These are phyloP conservation scores for Nudaria mundana DNA, from an alignment of 2,888 invertebrate genomes.

Conservation along the genomic window DNA sequence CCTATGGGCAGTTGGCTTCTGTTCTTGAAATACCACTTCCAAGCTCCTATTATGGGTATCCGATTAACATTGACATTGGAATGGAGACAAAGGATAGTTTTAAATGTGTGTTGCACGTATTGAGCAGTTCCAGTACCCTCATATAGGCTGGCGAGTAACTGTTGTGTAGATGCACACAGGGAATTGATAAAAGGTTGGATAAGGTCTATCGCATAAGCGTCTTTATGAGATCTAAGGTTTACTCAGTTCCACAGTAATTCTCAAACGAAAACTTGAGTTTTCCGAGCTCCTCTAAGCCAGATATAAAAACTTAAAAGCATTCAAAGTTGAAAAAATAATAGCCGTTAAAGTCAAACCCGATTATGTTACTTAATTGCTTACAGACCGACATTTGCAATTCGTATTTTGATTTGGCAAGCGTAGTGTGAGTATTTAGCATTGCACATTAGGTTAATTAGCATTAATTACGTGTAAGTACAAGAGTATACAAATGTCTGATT, in stretches of 20 bases:
- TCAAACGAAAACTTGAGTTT: no score
- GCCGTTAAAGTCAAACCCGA: no score
- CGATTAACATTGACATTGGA: conserved; percentile 38
- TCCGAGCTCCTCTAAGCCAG: no score
- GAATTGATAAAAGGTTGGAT: conserved; percentile 67
- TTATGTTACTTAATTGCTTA: no score
- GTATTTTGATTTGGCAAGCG: conserved; percentile 16
- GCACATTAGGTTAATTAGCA: conserved; percentile 24
- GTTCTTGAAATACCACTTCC: conserved; percentile 40
- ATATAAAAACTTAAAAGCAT: no score
- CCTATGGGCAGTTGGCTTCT: conserved; percentile 17
- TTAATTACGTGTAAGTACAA: conserved; percentile 18
- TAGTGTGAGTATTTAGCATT: conserved; percentile 21
- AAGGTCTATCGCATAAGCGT: conserved; percentile 36
- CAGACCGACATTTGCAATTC: conserved; percentile 7
- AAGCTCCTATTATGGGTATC: conserved; percentile 42
- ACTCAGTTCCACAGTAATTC: no score
- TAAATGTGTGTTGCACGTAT: conserved; percentile 39
- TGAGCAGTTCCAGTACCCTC: conserved; percentile 15
- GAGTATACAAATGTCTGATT: conserved; percentile 11
- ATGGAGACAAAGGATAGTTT: conserved; percentile 40
- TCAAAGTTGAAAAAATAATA: no score
- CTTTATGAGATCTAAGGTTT: background rate
- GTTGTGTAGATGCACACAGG: conserved; percentile 32
- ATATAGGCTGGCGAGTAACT: conserved; percentile 27